phyloP scores from a whole-genome alignment of 2,888 invertebrate species.

The Tortrix viridana region DNA sequence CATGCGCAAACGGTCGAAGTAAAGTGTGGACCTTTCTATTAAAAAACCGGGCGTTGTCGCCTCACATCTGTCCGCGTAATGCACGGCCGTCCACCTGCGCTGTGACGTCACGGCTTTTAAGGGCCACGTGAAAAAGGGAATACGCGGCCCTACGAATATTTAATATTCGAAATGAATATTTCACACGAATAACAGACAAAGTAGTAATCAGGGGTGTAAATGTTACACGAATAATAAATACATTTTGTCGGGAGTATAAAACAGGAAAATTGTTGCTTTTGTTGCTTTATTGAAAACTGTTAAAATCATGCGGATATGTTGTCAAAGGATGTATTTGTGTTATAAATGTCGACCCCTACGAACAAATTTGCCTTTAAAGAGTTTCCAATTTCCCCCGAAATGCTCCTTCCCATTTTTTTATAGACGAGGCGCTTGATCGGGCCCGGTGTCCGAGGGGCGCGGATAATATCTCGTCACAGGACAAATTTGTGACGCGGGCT shows the following conservation, averaged over 20 bases:
- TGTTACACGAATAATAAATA: too few relatives aligned
- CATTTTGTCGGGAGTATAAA: too few relatives aligned
- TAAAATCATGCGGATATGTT: too few relatives aligned
- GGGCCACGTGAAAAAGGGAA: constrained; percentile 6
- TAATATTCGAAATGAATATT: too few relatives aligned
- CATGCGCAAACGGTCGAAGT: constrained; percentile 13
- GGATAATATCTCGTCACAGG: constrained; percentile 76
- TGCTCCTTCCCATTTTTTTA: constrained; percentile 68
- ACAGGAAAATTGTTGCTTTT: too few relatives aligned
- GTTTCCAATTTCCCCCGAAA: constrained; percentile 54
- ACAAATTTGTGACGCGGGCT: constrained; percentile 75
- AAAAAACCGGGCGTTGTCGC: constrained; percentile 44
- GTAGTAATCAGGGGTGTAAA: too few relatives aligned
- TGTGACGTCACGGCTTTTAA: constrained; percentile 19
- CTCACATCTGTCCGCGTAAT: constrained; percentile 49
- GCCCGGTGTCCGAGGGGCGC: constrained; percentile 60
- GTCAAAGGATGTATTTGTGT: too few relatives aligned
- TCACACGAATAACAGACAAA: too few relatives aligned
- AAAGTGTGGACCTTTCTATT: constrained; percentile 42
- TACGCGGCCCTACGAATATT: too few relatives aligned
- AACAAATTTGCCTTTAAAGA: constrained; percentile 45
- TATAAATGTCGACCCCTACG: background rate
- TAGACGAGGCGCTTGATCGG: constrained; percentile 72
- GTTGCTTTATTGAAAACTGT: too few relatives aligned
- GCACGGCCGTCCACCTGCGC: constrained; percentile 2